Base-by-base conservation (phyloP, 2,113 vertebrate species). In the Hyla sarda region DNA sequence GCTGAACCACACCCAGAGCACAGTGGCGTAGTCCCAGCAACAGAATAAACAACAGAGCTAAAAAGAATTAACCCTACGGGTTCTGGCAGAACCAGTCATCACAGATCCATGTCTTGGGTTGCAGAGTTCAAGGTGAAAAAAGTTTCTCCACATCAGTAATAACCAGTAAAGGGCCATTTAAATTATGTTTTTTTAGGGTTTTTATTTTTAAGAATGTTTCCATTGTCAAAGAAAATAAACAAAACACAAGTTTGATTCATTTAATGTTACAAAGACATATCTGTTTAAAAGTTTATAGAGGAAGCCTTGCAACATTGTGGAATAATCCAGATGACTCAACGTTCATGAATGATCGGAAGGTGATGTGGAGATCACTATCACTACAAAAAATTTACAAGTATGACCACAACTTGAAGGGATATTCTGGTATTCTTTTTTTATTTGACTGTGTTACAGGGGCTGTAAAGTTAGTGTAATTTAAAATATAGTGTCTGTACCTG, bases 301-400 rank as follows among this genome's bases (percentile, higher is more conserved):
- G 12, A 60, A 21, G 19, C 25, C 9, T 58, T 58, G 14, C 32
- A 79, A 37, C 48, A 41, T n/a, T n/a, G 54, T 58, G 76, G 75
- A 56, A 78, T 34, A 37, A n/a, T 32, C 56, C 2, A 3, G 23
- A 62, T 65, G 78, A 81, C 58, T 81, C 34, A 62, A 47, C 12
- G 21, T 34, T 25, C 37, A 41, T 65, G 56, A 62, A 81, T 65
- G 37, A 81, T 41, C 28, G 56, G 56, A 81, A 81, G 56, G 78
- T 65, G 34, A 4, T 41, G 34, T 3, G 52, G 14, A 62, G 78
- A 62, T 65, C 25, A 62, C 23, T 47, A 81, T 81, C 78, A 81
- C n/a, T 12, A 19, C 9, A 47, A 81, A 77, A 19, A 65, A 41
- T 17, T 65, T 60, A 56, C 25, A 81, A 62, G 37, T 28, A 60